These are phyloP conservation scores for Calephelis virginiensis DNA, from an alignment of 1,140 invertebrate species.

Conservation along the genomic window DNA sequence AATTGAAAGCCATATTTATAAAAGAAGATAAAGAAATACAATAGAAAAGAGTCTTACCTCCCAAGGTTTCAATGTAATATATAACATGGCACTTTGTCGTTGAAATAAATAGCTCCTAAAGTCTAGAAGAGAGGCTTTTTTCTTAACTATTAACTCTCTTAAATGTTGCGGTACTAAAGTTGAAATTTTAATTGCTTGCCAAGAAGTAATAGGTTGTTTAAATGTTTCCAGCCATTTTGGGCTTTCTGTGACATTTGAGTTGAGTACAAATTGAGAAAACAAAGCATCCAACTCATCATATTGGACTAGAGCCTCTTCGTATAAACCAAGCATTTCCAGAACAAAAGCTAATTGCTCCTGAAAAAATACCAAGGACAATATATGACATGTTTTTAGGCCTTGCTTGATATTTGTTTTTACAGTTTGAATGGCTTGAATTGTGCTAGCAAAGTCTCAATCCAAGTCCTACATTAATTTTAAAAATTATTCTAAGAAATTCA, in stretches of 20 bases:
- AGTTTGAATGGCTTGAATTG: too few species aligned
- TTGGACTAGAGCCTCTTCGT: slow-evolving; percentile 96
- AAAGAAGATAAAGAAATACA: too few species aligned
- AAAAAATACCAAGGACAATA: slow-evolving; percentile 39
- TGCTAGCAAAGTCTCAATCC: too few species aligned
- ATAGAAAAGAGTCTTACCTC: slow-evolving; percentile 80
- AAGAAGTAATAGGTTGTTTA: slow-evolving; percentile 86
- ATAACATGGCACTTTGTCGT: slow-evolving; percentile 92
- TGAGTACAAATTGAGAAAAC: slow-evolving; percentile 97
- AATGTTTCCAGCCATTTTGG: slow-evolving; percentile 90
- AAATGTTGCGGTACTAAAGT: slow-evolving; percentile 83
- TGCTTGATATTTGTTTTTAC: too few species aligned
- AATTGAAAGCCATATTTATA: too few species aligned
- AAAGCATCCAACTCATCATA: slow-evolving; percentile 98
- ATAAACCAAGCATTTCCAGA: slow-evolving; percentile 94
- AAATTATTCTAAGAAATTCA: too few species aligned
- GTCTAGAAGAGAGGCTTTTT: slow-evolving; percentile 89
- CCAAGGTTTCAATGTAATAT: slow-evolving; percentile 87
- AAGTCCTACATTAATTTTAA: too few species aligned
- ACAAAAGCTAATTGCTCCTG: slow-evolving; percentile 97
- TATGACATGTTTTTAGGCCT: too few species aligned
- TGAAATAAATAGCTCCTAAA: slow-evolving; percentile 97
- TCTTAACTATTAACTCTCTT: slow-evolving; percentile 84
- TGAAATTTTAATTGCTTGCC: slow-evolving; percentile 89
- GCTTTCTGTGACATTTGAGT: slow-evolving; percentile 91